Evolutionary conservation across 2,113 vertebrate genomes (phyloP).

Genomic region (Melanerpes formicivorus): DNA sequence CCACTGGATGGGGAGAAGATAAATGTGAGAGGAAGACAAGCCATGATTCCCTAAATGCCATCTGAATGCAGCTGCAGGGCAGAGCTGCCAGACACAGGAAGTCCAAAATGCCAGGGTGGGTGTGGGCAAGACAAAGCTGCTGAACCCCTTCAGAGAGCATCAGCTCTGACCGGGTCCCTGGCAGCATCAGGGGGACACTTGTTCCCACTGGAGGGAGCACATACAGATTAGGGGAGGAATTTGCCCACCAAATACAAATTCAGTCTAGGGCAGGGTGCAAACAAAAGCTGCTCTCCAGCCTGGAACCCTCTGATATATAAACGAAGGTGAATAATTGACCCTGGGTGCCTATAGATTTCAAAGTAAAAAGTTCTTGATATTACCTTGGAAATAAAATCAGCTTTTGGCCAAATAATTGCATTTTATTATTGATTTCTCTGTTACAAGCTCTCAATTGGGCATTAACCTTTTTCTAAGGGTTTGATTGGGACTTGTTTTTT

Average conservation of each 20-base stretch:
- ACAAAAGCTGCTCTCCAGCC: not conserved
- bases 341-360: not conserved
- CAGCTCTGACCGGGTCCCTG: not conserved
- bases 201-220: not conserved
- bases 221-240: not conserved
- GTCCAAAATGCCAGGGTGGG: not conserved
- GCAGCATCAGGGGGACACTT: not conserved
- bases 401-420: conserved; percentile 12
- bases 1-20: not conserved
- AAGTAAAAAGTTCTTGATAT: conserved; percentile 5
- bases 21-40: not conserved
- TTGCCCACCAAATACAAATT: not conserved
- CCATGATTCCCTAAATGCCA: fast-evolving
- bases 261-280: not conserved
- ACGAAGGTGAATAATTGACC: not conserved
- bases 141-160: not conserved
- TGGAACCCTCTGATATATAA: not conserved
- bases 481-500: not conserved
- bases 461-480: conserved; percentile 31
- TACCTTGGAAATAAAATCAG: conserved; percentile 28
- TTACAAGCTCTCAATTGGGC: not conserved
- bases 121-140: not conserved
- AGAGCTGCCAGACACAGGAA: not conserved
- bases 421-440: conserved; percentile 29
- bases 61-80: not conserved